phyloP scores from a whole-genome alignment of 1,140 invertebrate species.

The Agrypnia vestita region DNA sequence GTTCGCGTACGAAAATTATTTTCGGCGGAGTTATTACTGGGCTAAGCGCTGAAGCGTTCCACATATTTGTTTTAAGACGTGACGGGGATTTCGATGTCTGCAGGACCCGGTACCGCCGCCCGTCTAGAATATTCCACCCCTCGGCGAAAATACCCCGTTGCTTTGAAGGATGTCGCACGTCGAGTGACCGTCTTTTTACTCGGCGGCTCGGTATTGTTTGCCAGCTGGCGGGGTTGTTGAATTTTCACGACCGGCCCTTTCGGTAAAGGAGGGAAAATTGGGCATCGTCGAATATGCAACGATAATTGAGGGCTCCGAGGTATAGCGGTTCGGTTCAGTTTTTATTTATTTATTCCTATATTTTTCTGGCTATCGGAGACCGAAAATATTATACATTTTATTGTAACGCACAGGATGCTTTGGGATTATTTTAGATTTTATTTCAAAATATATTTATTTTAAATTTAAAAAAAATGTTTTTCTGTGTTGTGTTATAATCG shows the following conservation, averaged over 20 bases:
- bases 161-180: background rate
- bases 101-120: background rate
- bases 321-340: background rate
- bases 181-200: background rate
- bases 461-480: no score
- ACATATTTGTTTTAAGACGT: slow-evolving; percentile 59
- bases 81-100: slow-evolving; percentile 49
- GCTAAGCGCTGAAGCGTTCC: slow-evolving; percentile 36
- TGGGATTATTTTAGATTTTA: no score
- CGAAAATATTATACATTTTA: no score
- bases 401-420: no score
- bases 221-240: background rate
- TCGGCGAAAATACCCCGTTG: background rate
- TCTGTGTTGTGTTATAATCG: no score
- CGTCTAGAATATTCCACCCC: background rate
- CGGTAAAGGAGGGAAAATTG: slow-evolving; percentile 2
- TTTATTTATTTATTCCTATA: background rate
- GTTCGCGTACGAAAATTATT: slow-evolving; percentile 45
- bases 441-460: no score
- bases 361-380: background rate
- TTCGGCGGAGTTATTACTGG: slow-evolving; percentile 53
- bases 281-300: slow-evolving; percentile 10
- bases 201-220: background rate
- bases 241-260: background rate
- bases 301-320: background rate